These are phyloP conservation scores for Dendroctonus ponderosae DNA, from an alignment of 1,140 invertebrate species.

Conservation along the genomic window DNA sequence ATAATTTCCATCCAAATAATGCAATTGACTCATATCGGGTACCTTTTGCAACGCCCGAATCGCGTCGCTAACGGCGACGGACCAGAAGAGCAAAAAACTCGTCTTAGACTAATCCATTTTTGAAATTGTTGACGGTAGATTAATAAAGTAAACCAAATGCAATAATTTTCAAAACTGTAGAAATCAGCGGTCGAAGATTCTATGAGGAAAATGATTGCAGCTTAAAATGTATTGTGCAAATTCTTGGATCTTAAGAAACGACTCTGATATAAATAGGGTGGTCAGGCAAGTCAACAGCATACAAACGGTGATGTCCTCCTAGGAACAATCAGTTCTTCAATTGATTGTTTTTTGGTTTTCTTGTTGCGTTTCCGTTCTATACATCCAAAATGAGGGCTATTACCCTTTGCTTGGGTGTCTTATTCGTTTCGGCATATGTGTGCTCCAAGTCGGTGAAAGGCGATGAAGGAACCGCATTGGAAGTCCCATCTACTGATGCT, in stretches of 20 bases:
- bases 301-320: constrained; percentile 26
- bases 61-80: no score
- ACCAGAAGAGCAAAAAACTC: no score
- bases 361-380: background rate
- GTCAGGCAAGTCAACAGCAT: constrained; percentile 2
- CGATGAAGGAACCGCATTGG: constrained; percentile 9
- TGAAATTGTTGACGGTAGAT: constrained; percentile 18
- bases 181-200: constrained; percentile 14
- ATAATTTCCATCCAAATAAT: no score
- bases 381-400: constrained; percentile 41
- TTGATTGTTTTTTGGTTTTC: constrained; percentile 3
- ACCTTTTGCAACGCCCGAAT: no score
- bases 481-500: constrained; percentile 1
- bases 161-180: constrained; percentile 16
- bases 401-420: constrained; percentile 40
- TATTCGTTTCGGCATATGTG: constrained; percentile 29
- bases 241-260: constrained; percentile 26
- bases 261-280: constrained; percentile 26
- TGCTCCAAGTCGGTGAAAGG: constrained; percentile 41
- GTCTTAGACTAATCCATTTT: constrained; percentile 1
- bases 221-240: constrained; percentile 22
- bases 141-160: constrained; percentile 5
- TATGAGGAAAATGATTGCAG: constrained; percentile 25
- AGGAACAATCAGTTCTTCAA: constrained; percentile 7
- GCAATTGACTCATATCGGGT: no score